Base-by-base conservation (phyloP, 2,113 vertebrate species). In the Sebastes fasciatus region DNA sequence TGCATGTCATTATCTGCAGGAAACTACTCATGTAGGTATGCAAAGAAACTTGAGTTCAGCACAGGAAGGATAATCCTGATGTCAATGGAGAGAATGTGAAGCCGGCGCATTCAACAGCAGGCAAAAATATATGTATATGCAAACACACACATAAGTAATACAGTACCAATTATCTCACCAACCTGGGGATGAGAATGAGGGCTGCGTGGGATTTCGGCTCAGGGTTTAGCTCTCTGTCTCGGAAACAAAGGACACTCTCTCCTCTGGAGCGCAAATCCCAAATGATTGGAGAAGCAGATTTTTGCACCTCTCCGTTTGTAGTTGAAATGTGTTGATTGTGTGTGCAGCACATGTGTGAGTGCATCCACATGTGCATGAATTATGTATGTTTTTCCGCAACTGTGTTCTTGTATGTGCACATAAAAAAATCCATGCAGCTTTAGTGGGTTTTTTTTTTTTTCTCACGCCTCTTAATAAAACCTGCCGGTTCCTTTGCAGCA, bases 81-180 rank as follows among this genome's bases (percentile, higher is more conserved):
- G 79, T 70, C 55, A 69, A 57, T 54, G 79, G 76, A 80, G 79
- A 75, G 69, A 60, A 75, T 40, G 48, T 54, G 74, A 85, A 81
- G 80, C 78, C 52, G 65, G 74, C 7, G 69, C 85, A 85, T 89
- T 88, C 87, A 71, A 77, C 74, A 86, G 77, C 90, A 90, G 82
- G 83, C 71, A 87, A 43, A 87, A 43, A 83, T 71, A 66, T 73
- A 72, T 68, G 45, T 67, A 71, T 42, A 83, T 17, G 65, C 46
- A 84, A 54, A 86, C 40, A 86, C 42, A 88, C 34, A 85, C 52
- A 89, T 42, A 70, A 85, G 86, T 52, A 90, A 91, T 68, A 91
- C 83, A 82, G 88, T 86, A 89, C 23, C 88, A 80, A 88, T 83
- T 26, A 76, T 86, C 83, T 87, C 92, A 94, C 93, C 90, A 92